Evolutionary conservation across 2,888 invertebrate genomes (phyloP).

Genomic region (Drosophila suboccidentalis): DNA sequence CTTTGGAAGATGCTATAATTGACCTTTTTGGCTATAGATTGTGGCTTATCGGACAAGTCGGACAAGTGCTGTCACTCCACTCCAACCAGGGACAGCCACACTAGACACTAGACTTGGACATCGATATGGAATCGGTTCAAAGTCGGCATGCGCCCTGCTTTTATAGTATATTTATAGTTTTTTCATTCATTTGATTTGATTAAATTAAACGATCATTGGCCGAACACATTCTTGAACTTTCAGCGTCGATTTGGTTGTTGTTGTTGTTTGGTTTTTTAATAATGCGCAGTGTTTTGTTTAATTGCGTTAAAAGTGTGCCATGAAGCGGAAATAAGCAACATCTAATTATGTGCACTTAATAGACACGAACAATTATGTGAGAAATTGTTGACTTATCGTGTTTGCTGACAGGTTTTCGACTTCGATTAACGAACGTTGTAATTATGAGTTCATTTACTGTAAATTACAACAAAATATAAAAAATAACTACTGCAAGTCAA

Average conservation of each 20-base stretch:
- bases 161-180: not conserved
- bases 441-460: slow-evolving; percentile 36
- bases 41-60: slow-evolving; percentile 43
- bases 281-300: slow-evolving; percentile 38
- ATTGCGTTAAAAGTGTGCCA: slow-evolving; percentile 52
- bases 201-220: slow-evolving; percentile 51
- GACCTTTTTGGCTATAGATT: slow-evolving; percentile 8
- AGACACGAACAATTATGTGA: slow-evolving; percentile 2
- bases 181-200: slow-evolving; percentile 38
- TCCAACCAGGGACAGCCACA: slow-evolving; percentile 18
- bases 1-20: not conserved
- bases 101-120: not conserved
- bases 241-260: not conserved
- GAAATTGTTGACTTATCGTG: slow-evolving; percentile 12
- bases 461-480: slow-evolving; percentile 15
- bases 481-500: slow-evolving; percentile 37
- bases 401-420: slow-evolving; percentile 41
- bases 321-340: slow-evolving; percentile 45
- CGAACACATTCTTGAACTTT: slow-evolving; percentile 57
- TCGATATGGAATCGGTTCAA: slow-evolving; percentile 41
- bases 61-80: slow-evolving; percentile 26
- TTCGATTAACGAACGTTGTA: slow-evolving; percentile 38
- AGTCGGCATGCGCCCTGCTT: slow-evolving; percentile 33
- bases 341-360: slow-evolving; percentile 26
- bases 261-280: not conserved